Percentiles rank a stretch among this genome's conserved stretches.
These are phyloP conservation scores for Masticophis lateralis DNA, from an alignment of 2,797 vertebrate genomes.

Conservation along the genomic window DNA sequence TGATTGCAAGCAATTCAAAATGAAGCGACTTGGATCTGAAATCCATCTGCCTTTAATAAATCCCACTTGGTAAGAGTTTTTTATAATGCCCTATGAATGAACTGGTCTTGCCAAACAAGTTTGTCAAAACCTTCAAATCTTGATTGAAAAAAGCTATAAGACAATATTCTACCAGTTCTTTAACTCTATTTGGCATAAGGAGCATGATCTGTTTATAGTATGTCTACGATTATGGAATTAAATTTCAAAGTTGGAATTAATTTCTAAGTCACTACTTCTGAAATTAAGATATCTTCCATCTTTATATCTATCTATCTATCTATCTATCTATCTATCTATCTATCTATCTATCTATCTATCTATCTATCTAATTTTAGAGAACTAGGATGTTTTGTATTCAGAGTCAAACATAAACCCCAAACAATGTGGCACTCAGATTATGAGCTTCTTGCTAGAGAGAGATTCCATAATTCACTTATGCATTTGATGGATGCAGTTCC, in stretches of 20 bases:
- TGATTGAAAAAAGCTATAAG: too few species aligned
- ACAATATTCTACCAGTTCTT: neutral
- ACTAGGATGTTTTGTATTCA: neutral
- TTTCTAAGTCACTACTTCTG: neutral
- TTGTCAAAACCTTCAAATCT: neutral
- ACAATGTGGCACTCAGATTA: neutral
- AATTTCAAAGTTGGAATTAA: neutral
- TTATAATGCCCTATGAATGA: neutral
- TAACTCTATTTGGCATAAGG: neutral
- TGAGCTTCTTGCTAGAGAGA: neutral
- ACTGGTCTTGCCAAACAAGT: neutral
- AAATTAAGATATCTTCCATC: neutral
- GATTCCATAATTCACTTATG: neutral
- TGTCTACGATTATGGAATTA: neutral
- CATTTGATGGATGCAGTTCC: neutral
- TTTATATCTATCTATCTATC: too few species aligned
- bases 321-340: too few species aligned
- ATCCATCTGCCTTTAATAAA: neutral
- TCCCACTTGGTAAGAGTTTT: neutral
- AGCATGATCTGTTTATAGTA: neutral
- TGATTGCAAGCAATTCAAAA: neutral
- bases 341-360: too few species aligned
- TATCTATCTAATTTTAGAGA: neutral
- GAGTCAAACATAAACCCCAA: neutral
- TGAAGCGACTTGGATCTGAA: neutral